Evolutionary conservation across 2,888 invertebrate species (phyloP).

Genomic region (Leptopterna dolabrata): DNA sequence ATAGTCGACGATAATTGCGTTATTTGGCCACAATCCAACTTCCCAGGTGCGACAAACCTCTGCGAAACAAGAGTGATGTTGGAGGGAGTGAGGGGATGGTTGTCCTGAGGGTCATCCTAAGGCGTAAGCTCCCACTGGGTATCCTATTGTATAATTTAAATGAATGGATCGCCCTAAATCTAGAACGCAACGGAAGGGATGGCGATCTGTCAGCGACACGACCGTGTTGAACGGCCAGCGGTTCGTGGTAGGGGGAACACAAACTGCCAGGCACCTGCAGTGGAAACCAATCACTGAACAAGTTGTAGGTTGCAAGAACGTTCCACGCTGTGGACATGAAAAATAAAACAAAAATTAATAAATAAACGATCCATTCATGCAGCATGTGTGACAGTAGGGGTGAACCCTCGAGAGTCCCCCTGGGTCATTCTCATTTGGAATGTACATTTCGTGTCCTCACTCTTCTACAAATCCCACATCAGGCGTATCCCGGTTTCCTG

Average conservation of each 20-base stretch:
- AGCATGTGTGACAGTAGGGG: too few relatives aligned
- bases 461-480: too few relatives aligned
- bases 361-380: too few relatives aligned
- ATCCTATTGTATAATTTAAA: slow-evolving; percentile 10
- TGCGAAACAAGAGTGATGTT: background rate
- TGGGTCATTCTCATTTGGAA: too few relatives aligned
- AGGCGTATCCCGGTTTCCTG: too few relatives aligned
- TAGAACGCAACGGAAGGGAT: background rate
- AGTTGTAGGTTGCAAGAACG: too few relatives aligned
- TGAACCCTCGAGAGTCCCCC: too few relatives aligned
- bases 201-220: background rate
- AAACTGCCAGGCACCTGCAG: background rate
- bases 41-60: slow-evolving; percentile 23
- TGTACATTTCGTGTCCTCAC: too few relatives aligned
- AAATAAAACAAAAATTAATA: too few relatives aligned
- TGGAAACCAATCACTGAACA: too few relatives aligned
- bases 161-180: slow-evolving; percentile 2
- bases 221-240: background rate
- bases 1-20: background rate
- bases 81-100: background rate
- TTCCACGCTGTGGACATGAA: too few relatives aligned
- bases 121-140: background rate
- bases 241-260: background rate
- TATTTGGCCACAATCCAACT: slow-evolving; percentile 28
- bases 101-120: background rate